These are phyloP conservation scores for Anadara kagoshimensis DNA, from an alignment of 1,140 invertebrate species.

Conservation along the genomic window DNA sequence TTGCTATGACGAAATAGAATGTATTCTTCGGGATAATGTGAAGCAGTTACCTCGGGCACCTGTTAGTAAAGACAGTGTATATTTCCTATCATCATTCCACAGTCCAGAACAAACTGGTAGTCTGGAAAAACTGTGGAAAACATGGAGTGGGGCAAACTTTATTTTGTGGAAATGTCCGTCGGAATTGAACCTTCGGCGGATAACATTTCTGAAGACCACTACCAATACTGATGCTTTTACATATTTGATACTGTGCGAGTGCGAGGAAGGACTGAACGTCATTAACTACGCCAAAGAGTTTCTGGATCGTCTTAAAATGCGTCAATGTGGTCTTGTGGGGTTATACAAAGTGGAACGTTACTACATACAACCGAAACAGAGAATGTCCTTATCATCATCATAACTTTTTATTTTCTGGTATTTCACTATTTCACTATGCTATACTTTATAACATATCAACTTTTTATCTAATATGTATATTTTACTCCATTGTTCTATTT, in stretches of 20 bases:
- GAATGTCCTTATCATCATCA: no score
- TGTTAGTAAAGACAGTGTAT: conserved; percentile 57
- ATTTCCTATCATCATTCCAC: conserved; percentile 55
- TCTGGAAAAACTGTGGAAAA: conserved; percentile 57
- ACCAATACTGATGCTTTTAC: conserved; percentile 39
- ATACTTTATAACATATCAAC: no score
- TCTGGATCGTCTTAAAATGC: conserved; percentile 49
- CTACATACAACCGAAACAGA: conserved; percentile 45
- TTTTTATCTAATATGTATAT: no score
- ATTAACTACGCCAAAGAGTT: conserved; percentile 53
- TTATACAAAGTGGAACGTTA: conserved; percentile 60
- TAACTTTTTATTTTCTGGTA: no score
- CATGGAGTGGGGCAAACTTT: conserved; percentile 60
- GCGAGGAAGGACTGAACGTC: conserved; percentile 54
- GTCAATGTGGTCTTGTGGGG: conserved; percentile 57
- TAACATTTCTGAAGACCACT: conserved; percentile 55
- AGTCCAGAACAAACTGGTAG: conserved; percentile 49
- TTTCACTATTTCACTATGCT: no score
- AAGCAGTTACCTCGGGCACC: conserved; percentile 55
- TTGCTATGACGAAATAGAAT: conserved; percentile 55
- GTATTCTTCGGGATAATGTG: conserved; percentile 49
- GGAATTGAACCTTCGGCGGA: conserved; percentile 51
- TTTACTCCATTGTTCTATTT: no score
- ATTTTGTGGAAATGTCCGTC: conserved; percentile 61
- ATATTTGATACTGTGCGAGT: conserved; percentile 56